phyloP scores from a whole-genome alignment of 2,797 vertebrate species.

The Galagoides demidoff region DNA sequence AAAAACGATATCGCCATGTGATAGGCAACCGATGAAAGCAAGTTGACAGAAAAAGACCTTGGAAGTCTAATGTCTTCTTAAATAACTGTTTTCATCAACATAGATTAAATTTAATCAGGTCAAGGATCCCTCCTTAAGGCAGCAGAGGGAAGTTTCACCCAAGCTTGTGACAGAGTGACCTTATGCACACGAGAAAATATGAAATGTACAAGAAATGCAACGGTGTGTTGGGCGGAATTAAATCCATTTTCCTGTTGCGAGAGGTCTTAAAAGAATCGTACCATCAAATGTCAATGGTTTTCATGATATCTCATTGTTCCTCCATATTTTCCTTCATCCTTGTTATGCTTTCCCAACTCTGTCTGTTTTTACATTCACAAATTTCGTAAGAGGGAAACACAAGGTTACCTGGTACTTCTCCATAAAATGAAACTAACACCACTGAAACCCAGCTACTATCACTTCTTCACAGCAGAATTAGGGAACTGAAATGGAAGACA shows the following conservation, averaged over 20 bases:
- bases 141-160: not conserved
- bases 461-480: not conserved
- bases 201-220: not conserved
- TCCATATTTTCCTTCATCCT: not conserved
- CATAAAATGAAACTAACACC: not conserved
- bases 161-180: not conserved
- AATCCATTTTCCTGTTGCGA: not conserved
- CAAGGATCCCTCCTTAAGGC: not conserved
- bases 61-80: slow-evolving; percentile 57
- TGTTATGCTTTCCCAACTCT: not conserved
- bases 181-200: not conserved
- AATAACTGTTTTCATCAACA: slow-evolving; percentile 46
- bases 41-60: slow-evolving; percentile 66
- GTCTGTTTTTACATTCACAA: not conserved
- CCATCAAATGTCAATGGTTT: not conserved
- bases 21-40: slow-evolving; percentile 72
- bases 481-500: not conserved
- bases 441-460: not conserved
- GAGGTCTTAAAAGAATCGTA: not conserved
- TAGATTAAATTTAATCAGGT: slow-evolving; percentile 50
- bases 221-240: not conserved
- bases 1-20: slow-evolving; percentile 76
- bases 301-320: not conserved
- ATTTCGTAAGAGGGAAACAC: not conserved
- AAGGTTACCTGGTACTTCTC: not conserved